phyloP scores from a whole-genome alignment of 2,113 vertebrate genomes.

The Dicrurus megarhynchus region DNA sequence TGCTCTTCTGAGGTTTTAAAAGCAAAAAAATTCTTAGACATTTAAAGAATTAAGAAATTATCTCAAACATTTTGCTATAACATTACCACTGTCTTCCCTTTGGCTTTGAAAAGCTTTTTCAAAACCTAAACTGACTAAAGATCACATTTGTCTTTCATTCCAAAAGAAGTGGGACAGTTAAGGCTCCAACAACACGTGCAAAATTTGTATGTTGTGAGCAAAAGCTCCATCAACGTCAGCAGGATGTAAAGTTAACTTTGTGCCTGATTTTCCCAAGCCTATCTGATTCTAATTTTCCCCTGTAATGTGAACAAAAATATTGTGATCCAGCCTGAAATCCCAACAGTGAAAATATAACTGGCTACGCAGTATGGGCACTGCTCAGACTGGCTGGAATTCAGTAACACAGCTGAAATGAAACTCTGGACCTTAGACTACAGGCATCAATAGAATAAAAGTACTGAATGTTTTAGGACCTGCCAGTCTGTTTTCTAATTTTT shows the following conservation, averaged over 20 bases:
- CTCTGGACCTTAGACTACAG: neutral
- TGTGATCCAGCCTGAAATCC: neutral
- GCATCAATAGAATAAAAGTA: rapidly evolving
- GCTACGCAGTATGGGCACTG: neutral
- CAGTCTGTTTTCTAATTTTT: neutral
- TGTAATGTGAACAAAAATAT: neutral
- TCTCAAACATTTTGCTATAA: neutral
- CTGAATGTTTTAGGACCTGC: neutral
- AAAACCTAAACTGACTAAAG: neutral
- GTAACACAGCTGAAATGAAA: neutral
- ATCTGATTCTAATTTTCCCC: neutral
- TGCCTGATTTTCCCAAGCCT: neutral
- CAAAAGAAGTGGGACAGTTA: neutral
- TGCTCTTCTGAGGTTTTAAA: neutral
- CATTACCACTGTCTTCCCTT: neutral
- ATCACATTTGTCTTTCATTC: neutral
- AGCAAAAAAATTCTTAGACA: neutral
- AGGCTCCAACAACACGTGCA: neutral
- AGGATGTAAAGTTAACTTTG: neutral
- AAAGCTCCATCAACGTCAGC: neutral
- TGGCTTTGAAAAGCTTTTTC: neutral
- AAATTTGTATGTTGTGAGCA: neutral
- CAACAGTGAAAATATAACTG: neutral
- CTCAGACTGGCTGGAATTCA: neutral
- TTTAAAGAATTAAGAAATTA: neutral